A percentile compares a stretch with the other conserved stretches of the same genome.
phyloP scores from a whole-genome alignment of 2,888 invertebrate genomes.

The Biston stratarius region DNA sequence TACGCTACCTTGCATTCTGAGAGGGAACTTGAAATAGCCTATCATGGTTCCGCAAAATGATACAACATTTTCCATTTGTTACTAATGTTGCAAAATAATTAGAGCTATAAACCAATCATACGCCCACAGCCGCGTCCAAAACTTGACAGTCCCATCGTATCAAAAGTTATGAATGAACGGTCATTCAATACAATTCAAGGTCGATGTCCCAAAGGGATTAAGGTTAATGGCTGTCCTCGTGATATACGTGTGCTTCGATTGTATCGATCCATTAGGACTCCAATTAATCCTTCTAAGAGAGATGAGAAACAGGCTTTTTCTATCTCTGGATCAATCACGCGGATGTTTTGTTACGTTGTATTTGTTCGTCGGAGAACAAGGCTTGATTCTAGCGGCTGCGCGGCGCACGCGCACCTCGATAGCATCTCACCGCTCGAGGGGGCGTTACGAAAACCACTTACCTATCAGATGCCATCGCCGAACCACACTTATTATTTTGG shows the following conservation, averaged over 20 bases:
- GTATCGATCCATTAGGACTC: slow-evolving; percentile 66
- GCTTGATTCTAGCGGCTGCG: slow-evolving; percentile 56
- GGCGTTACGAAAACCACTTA: slow-evolving; percentile 85
- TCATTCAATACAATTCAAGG: slow-evolving; percentile 61
- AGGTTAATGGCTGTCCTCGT: slow-evolving; percentile 72
- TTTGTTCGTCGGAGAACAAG: slow-evolving; percentile 62
- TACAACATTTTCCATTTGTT: slow-evolving; percentile 1
- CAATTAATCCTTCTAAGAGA: slow-evolving; percentile 58
- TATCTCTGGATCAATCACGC: slow-evolving; percentile 61
- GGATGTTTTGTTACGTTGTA: slow-evolving; percentile 67
- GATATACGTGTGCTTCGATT: slow-evolving; percentile 54
- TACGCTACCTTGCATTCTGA: slow-evolving; percentile 27
- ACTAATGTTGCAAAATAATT: slow-evolving; percentile 28
- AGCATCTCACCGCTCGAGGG: slow-evolving; percentile 72
- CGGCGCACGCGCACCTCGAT: slow-evolving; percentile 73
- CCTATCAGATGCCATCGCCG: slow-evolving; percentile 79
- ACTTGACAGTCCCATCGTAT: slow-evolving; percentile 65
- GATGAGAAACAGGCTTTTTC: slow-evolving; percentile 64
- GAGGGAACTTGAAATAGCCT: slow-evolving; percentile 22
- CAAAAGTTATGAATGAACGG: slow-evolving; percentile 46
- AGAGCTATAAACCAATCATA: slow-evolving; percentile 32
- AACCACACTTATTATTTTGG: slow-evolving; percentile 77
- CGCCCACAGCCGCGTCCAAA: slow-evolving; percentile 30
- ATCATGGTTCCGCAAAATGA: slow-evolving; percentile 29
- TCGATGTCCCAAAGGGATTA: slow-evolving; percentile 75